Evolutionary conservation across 1,140 invertebrate species (phyloP).

Genomic region (Drosophila auraria): DNA sequence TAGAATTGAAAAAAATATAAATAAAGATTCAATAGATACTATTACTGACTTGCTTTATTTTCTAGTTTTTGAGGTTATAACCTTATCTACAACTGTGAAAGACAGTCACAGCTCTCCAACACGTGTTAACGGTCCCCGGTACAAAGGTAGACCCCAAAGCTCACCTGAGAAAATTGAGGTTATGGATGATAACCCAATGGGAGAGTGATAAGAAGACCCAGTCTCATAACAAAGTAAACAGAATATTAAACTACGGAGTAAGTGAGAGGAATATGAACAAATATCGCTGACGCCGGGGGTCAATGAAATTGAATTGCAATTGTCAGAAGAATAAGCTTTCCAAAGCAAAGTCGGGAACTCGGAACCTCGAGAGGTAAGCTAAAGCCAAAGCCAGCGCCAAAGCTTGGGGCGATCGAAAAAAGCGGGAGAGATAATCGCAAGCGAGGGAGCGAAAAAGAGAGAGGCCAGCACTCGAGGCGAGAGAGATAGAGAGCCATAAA

Average conservation of each 20-base stretch:
- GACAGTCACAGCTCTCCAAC: not conserved
- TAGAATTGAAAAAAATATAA: not conserved
- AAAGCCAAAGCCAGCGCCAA: constrained; percentile 14
- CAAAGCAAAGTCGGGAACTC: not conserved
- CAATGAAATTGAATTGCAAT: constrained; percentile 54
- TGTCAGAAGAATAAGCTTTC: constrained; percentile 36
- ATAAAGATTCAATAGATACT: too few species aligned
- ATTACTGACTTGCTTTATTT: not conserved
- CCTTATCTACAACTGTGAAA: not conserved
- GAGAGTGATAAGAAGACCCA: constrained; percentile 14
- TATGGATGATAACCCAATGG: constrained; percentile 28
- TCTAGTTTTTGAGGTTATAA: not conserved
- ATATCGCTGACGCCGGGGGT: constrained; percentile 19
- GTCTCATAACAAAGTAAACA: constrained; percentile 7
- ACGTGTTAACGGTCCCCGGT: not conserved
- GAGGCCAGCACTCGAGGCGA: not conserved
- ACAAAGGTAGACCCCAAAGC: constrained; percentile 1
- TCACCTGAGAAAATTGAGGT: constrained; percentile 42
- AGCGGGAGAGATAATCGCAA: constrained; percentile 32
- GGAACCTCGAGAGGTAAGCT: constrained; percentile 7
- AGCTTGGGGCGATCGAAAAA: constrained; percentile 50
- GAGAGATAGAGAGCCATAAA: constrained; percentile 15
- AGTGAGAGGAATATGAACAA: not conserved
- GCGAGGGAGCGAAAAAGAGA: not conserved
- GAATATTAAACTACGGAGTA: not conserved